Evolutionary conservation across 2,888 invertebrate species (phyloP), one percentile per base, ranked within the genome.

Genomic region (Agonopterix heracliana): DNA sequence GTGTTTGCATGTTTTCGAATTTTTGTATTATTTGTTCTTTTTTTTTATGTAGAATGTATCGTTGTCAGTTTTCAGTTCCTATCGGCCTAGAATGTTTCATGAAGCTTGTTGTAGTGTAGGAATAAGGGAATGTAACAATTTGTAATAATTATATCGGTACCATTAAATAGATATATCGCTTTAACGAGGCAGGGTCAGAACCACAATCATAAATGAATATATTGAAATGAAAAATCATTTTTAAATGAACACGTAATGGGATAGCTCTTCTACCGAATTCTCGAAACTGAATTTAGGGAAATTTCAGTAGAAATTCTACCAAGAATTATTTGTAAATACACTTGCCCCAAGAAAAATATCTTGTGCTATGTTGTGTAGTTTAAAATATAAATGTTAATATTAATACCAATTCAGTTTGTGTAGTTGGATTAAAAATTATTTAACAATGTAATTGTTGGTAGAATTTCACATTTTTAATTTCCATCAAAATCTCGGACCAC

Each of bases 171-270:
- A 69, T 76, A 67, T 81, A 84, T 83, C 74, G 85, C 86, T 86
- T 86, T 77, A 84, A 85, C 82, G 81, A 86, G 78, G 86, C 87
- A 88, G 87, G 87, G 87, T 87, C 82, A 77, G 73, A 78, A 83
- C 77, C 80, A 82, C 78, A 80, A 81, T 80, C 81, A 76, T 74
- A 74, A 76, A 73, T 71, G 65, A 70, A 68, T 74, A 70, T 46
- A 47, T 49, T 46, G 66, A 68, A 64, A 61, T 26, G 63, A 57
- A 26, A 68, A 66, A 71, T 66, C 66, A 68, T 72, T 75, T 72
- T 67, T 62, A 68, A 66, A 63, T 60, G 64, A 60, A 57, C 63
- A 57, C 58, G 51, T 54, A 66, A 65, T 63, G 78, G 66, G 83
- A 81, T 84, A 82, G 82, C 81, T 84, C 69, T 78, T 80, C 76